phyloP scores from a whole-genome alignment of 2,113 vertebrate genomes.

The Mustela nigripes region DNA sequence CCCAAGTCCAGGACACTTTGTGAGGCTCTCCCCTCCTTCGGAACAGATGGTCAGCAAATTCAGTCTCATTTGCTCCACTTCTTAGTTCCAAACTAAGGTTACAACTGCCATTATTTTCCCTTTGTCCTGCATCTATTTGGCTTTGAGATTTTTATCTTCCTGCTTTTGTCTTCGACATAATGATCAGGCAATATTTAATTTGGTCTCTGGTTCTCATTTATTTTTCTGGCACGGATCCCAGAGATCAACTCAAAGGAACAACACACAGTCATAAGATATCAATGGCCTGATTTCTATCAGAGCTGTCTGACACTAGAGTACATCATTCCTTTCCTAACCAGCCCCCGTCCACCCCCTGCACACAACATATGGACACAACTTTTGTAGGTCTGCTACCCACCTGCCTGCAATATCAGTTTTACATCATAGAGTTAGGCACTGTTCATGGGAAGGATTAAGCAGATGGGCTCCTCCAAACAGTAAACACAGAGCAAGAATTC shows the following conservation, averaged over 20 bases:
- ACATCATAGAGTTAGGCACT: not conserved
- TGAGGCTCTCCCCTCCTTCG: not conserved
- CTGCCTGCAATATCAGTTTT: not conserved
- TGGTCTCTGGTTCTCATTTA: conserved; percentile 70
- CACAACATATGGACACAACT: conserved; percentile 6
- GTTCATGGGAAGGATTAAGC: conserved; percentile 9
- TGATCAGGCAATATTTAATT: conserved; percentile 69
- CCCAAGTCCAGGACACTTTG: not conserved
- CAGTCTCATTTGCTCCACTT: conserved; percentile 66
- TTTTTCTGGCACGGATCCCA: conserved; percentile 72
- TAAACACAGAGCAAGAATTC: not conserved
- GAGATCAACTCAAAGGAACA: conserved; percentile 61
- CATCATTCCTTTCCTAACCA: conserved; percentile 22
- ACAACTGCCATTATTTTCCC: conserved; percentile 62
- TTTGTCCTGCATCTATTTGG: conserved; percentile 61
- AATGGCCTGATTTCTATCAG: not conserved
- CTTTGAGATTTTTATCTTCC: conserved; percentile 71
- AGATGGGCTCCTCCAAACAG: not conserved
- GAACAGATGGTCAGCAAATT: conserved; percentile 71
- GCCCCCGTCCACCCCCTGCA: fast-evolving
- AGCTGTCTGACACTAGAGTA: not conserved
- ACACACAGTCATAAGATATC: not conserved
- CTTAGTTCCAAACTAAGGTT: conserved; percentile 65
- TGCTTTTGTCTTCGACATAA: conserved; percentile 75
- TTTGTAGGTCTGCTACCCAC: not conserved